Percentiles rank a stretch among this genome's conserved stretches.
Conservation (phyloP, 1,140 invertebrate genomes). For the Trichonephila inaurata region DNA sequence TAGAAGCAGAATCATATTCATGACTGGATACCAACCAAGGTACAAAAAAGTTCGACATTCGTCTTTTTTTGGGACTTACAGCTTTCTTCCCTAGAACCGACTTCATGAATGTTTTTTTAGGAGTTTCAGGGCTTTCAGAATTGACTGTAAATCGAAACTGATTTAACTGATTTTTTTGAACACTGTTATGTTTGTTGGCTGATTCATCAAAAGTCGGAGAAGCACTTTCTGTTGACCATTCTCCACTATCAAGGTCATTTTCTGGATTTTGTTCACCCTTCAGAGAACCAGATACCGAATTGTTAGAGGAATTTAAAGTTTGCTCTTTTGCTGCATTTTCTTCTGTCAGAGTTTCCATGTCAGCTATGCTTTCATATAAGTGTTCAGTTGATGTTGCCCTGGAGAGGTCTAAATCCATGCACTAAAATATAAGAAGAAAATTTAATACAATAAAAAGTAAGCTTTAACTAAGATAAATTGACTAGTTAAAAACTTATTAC, state of each 20-base stretch:
- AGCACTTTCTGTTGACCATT: conserved; percentile 70
- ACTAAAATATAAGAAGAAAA: conserved; percentile 12
- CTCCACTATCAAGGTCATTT: conserved; percentile 72
- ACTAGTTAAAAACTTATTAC: no score
- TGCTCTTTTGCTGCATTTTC: conserved; percentile 23
- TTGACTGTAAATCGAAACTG: conserved; percentile 49
- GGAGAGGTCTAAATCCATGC: conserved; percentile 1
- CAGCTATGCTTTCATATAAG: conserved; percentile 69
- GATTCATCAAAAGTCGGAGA: conserved; percentile 61
- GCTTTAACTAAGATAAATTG: no score
- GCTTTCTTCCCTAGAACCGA: conserved; percentile 58
- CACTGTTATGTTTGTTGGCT: background rate
- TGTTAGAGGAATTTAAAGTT: background rate
- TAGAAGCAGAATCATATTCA: conserved; percentile 47
- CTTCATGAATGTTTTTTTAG: conserved; percentile 71
- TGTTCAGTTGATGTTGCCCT: conserved; percentile 53
- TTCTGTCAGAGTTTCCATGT: conserved; percentile 10
- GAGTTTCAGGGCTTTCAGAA: conserved; percentile 26
- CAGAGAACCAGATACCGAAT: conserved; percentile 2
- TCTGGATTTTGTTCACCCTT: conserved; percentile 51
- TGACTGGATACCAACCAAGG: conserved; percentile 60
- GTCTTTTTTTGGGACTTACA: conserved; percentile 21
- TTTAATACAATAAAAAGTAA: no score
- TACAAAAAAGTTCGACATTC: conserved; percentile 73
- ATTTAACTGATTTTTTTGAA: conserved; percentile 21